Evolutionary conservation across 2,113 vertebrate species (phyloP).

Genomic region (Casuarius casuarius): DNA sequence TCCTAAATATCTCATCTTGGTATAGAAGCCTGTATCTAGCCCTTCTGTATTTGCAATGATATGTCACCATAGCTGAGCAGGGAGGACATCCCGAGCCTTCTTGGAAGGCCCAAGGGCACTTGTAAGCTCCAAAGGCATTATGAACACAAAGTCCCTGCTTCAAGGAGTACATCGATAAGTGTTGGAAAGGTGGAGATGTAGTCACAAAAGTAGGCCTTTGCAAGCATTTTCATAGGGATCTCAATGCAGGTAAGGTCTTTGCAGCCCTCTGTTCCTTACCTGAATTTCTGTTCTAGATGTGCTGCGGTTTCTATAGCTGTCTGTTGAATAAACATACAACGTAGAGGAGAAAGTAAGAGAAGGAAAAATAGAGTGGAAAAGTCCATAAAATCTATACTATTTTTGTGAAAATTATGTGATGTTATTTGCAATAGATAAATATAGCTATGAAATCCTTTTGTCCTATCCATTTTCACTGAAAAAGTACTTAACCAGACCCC

Average conservation of each 20-base stretch:
- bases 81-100: neutral
- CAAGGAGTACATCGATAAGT: neutral
- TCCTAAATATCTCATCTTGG: neutral
- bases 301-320: neutral
- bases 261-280: neutral
- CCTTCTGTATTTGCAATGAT: neutral
- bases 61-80: neutral
- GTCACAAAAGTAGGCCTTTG: rapidly evolving
- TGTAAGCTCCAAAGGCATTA: rapidly evolving
- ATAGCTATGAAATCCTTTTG: neutral
- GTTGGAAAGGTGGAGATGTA: neutral
- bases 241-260: neutral
- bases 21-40: neutral
- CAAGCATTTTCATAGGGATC: neutral
- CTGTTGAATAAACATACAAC: neutral
- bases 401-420: neutral
- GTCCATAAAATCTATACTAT: neutral
- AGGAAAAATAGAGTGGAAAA: neutral
- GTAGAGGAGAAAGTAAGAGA: neutral
- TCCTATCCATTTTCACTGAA: neutral
- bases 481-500: neutral
- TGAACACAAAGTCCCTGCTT: neutral
- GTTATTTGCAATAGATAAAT: neutral
- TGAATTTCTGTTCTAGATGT: neutral
- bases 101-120: neutral